phyloP scores from a whole-genome alignment of 2,797 vertebrate genomes.

The Neoniphon sammara region DNA sequence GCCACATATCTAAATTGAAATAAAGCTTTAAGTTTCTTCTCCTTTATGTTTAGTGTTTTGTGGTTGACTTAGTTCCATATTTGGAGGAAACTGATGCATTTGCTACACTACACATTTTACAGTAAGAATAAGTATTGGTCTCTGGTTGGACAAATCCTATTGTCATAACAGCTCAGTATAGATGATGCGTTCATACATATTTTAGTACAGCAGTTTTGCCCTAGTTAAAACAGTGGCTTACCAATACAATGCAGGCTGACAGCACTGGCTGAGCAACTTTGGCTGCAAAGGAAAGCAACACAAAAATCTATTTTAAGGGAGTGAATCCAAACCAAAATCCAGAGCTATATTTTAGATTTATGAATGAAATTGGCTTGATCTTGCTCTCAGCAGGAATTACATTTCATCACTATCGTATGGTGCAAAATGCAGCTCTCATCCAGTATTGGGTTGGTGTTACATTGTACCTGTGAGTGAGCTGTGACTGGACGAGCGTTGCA shows the following conservation, averaged over 20 bases:
- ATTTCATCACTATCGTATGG: neutral
- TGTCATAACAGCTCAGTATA: neutral
- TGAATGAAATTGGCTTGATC: neutral
- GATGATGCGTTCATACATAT: neutral
- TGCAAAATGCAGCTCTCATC: neutral
- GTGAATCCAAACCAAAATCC: neutral
- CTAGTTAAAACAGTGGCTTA: constrained; percentile 67
- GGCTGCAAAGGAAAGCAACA: constrained; percentile 71
- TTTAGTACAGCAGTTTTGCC: neutral
- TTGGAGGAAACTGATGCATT: neutral
- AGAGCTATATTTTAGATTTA: too few species aligned
- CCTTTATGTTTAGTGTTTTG: neutral
- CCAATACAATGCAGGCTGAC: constrained; percentile 88
- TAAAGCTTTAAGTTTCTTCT: too few species aligned
- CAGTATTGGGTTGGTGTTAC: neutral
- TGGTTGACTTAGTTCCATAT: neutral
- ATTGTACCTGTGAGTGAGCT: constrained; percentile 80
- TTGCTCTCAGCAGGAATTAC: neutral
- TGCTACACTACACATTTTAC: neutral
- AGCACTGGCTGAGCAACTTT: constrained; percentile 72
- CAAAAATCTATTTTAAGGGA: neutral
- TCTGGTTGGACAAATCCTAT: neutral
- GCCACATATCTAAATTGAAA: too few species aligned
- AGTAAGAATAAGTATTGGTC: neutral
- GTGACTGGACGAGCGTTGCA: constrained; percentile 68